Conservation (phyloP, 2,888 invertebrate species). For the Sphaeridia pumilis region DNA sequence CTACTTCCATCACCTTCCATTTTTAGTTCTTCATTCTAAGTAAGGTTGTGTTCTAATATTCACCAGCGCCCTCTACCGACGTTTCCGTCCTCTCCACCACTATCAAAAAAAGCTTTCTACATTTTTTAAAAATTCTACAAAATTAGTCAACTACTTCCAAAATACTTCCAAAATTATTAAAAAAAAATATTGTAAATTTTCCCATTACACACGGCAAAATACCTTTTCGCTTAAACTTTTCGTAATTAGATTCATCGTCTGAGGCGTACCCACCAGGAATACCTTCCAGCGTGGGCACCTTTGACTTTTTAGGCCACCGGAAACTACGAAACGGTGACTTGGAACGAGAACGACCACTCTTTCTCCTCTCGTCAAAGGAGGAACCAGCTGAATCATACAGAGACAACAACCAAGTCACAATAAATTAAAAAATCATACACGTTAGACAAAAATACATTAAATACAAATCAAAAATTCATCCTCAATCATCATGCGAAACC, state of each 20-base stretch:
- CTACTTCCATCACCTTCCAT: too few relatives aligned
- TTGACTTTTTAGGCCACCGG: conserved; percentile 69
- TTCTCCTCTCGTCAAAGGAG: conserved; percentile 33
- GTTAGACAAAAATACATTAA: neutral
- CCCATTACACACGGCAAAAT: conserved; percentile 18
- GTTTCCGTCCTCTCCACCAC: too few relatives aligned
- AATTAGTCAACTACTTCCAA: too few relatives aligned
- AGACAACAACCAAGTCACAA: conserved; percentile 9
- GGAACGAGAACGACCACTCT: conserved; percentile 74
- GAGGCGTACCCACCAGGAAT: conserved; percentile 51
- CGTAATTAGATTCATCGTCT: conserved; percentile 64
- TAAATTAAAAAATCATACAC: neutral
- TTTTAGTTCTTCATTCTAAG: too few relatives aligned
- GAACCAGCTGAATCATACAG: conserved; percentile 13
- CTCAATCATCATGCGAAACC: neutral
- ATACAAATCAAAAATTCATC: neutral
- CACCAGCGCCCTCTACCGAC: too few relatives aligned
- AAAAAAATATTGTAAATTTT: too few relatives aligned
- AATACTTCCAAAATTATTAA: too few relatives aligned
- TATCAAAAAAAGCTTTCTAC: too few relatives aligned
- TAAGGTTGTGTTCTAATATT: too few relatives aligned
- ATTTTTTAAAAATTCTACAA: too few relatives aligned
- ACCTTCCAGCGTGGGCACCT: conserved; percentile 46
- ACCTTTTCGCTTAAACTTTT: conserved; percentile 37
- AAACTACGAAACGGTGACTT: conserved; percentile 90